Conservation (phyloP, 2,113 vertebrate genomes). For the Typhlomys cinereus region DNA sequence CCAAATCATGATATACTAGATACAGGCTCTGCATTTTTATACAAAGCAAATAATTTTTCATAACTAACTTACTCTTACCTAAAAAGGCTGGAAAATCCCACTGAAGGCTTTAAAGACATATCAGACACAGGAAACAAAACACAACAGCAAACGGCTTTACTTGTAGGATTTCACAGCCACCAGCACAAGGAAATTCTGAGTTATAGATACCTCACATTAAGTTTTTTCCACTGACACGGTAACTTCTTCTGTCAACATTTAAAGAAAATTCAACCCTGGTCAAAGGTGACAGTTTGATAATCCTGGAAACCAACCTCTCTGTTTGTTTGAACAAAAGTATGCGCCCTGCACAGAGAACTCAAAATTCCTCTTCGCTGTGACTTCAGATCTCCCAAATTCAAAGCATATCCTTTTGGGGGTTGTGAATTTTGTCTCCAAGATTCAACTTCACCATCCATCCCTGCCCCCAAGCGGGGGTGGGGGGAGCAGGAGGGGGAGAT, state of each 20-base stretch:
- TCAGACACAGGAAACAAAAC: not conserved
- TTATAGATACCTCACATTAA: constrained; percentile 60
- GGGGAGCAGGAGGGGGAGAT: no score
- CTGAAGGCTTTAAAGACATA: constrained; percentile 43
- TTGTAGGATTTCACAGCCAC: constrained; percentile 50
- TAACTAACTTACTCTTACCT: constrained; percentile 53
- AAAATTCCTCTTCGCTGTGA: constrained; percentile 12
- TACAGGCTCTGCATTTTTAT: constrained; percentile 42
- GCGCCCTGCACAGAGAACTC: not conserved
- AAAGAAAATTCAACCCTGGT: constrained; percentile 72
- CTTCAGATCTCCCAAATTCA: constrained; percentile 21
- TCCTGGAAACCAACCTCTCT: constrained; percentile 64
- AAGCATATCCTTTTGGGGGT: not conserved
- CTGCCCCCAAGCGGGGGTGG: no score
- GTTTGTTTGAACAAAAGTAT: constrained; percentile 59
- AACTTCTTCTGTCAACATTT: constrained; percentile 76
- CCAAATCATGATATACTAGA: not conserved
- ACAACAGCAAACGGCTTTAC: not conserved
- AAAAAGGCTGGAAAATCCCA: constrained; percentile 67
- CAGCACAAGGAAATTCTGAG: constrained; percentile 74
- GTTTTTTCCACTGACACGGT: constrained; percentile 76
- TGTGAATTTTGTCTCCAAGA: not conserved
- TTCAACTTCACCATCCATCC: not conserved
- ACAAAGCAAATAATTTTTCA: constrained; percentile 40
- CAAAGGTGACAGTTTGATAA: constrained; percentile 73